phyloP scores from a whole-genome alignment of 2,797 vertebrate species.

The Sebastes dallii region DNA sequence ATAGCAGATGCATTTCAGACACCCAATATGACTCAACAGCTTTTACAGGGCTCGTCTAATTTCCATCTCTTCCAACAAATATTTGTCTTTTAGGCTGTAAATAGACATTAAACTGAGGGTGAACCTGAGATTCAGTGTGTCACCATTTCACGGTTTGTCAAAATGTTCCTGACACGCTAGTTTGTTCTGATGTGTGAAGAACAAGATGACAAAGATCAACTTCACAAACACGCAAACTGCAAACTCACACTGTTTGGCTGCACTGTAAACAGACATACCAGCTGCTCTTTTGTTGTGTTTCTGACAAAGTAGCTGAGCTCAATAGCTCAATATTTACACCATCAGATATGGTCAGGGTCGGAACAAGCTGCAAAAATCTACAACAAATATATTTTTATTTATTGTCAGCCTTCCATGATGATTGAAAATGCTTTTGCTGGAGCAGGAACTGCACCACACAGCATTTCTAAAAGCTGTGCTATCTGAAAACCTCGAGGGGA shows the following conservation, averaged over 20 bases:
- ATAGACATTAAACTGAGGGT: neutral
- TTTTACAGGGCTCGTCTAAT: too few species aligned
- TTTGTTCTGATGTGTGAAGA: neutral
- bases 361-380: neutral
- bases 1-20: too few species aligned
- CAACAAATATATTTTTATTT: neutral
- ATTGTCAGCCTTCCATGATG: neutral
- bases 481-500: slow-evolving; percentile 6
- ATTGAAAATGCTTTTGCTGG: neutral
- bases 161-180: neutral
- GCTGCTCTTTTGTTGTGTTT: too few species aligned
- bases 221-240: neutral
- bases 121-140: neutral
- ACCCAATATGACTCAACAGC: too few species aligned
- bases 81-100: neutral
- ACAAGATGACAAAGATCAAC: neutral
- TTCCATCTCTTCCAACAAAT: too few species aligned
- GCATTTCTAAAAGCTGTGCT: neutral
- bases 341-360: too few species aligned
- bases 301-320: neutral
- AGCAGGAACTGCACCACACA: neutral
- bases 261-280: too few species aligned
- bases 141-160: neutral
- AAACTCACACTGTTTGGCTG: too few species aligned
- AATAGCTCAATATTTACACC: neutral